A percentile compares a stretch with the other conserved stretches of the same genome.
Evolutionary conservation across 37 sponge, comb jelly and placozoan species (phyloP).

Genomic region (Halisarca cf. caerulea): DNA sequence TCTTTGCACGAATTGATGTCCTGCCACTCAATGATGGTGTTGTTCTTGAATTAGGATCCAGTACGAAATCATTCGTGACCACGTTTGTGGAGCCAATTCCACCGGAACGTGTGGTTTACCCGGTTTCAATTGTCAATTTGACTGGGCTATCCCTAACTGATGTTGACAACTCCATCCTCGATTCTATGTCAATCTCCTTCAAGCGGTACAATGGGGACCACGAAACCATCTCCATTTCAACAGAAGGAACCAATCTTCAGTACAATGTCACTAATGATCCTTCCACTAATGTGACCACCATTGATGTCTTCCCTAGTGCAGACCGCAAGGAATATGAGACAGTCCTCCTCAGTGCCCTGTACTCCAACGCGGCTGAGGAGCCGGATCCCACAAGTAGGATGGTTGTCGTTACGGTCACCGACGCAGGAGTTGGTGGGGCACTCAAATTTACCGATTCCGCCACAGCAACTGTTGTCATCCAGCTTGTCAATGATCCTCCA

Average conservation of each 20-base stretch:
- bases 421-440: slow-evolving; percentile 29
- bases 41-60: slow-evolving; percentile 42
- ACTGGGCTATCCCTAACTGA: slow-evolving; percentile 51
- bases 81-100: slow-evolving; percentile 74
- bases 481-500: slow-evolving; percentile 82
- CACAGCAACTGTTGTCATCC: slow-evolving; percentile 45
- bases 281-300: not conserved
- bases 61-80: slow-evolving; percentile 22
- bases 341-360: slow-evolving; percentile 62
- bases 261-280: not conserved
- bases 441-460: not conserved
- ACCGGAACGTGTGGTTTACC: slow-evolving; percentile 57
- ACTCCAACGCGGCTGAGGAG: slow-evolving; percentile 80
- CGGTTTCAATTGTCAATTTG: slow-evolving; percentile 57
- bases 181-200: slow-evolving; percentile 45
- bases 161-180: slow-evolving; percentile 64
- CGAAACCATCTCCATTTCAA: slow-evolving; percentile 55
- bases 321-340: slow-evolving; percentile 58
- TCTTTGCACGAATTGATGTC: slow-evolving; percentile 50
- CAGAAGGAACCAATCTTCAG: slow-evolving; percentile 53
- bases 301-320: not conserved
- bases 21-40: slow-evolving; percentile 55
- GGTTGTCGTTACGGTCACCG: slow-evolving; percentile 44
- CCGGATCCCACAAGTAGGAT: slow-evolving; percentile 46
- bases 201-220: slow-evolving; percentile 26